Evolutionary conservation across 2,797 vertebrate genomes (phyloP), one percentile per base, ranked within the genome.

Genomic region (Siniperca obscura): DNA sequence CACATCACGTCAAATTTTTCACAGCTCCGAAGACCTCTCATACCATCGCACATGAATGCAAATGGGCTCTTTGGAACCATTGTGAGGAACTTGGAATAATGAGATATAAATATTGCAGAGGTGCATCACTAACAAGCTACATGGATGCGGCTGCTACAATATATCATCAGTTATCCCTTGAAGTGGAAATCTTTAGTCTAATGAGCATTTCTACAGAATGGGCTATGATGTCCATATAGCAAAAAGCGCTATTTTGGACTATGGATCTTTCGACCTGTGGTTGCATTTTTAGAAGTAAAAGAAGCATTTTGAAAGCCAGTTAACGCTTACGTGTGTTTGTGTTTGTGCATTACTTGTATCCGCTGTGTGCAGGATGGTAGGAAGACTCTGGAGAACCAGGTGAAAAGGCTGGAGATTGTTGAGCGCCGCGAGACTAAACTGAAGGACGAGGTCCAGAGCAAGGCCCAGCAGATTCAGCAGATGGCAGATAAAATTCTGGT

Each of bases 401-500:
- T 99, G 93, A 98, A 99, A 93, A 96, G 97, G 83, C 94, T 99
- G 87, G 98, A 99, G 95, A 98, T 98, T 50, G 97, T 99, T 75
- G 98, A 99, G 89, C 96, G 98, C n/a, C 96, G 98, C 86, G 98
- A 99, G 95, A 97, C 95, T 59, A 99, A 98, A 85, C 95, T 99
- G 69, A 99, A 99, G 91, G 98, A 99, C 90, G 98, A 99, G 93
- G 97, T 99, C 92, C 98, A 99, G 92, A 97, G 97, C 91, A 99
- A 99, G 90, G 96, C 96, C 88, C 98, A 98, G 89, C 98, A 99
- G 95, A 97, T 99, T 90, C 98, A 99, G 93, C 98, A 99, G 96
- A 99, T 99, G 98, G 96, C 97, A 70, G 97, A 99, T 92, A 99
- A 98, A 96, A 99, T 99, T 94, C 93, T 98, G 98, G 98, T 99